Conservation (phyloP, 1,140 invertebrate genomes). For the Latrodectus geometricus region DNA sequence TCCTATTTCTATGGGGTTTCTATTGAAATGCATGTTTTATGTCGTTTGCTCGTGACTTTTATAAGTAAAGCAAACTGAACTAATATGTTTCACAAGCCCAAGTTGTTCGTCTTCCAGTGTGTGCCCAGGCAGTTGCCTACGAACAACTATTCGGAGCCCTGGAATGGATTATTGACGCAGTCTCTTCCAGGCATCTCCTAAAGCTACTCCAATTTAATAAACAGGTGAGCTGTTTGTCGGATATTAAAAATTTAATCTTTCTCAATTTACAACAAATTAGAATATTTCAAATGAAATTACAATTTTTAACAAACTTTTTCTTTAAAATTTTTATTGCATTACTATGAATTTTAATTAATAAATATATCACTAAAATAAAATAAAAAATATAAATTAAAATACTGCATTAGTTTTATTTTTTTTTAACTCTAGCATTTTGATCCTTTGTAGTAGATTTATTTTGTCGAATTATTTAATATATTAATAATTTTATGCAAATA, state of each 20-base stretch:
- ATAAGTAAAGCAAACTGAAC: slow-evolving; percentile 13
- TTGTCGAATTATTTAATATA: no score
- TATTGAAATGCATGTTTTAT: background rate
- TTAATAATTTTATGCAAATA: no score
- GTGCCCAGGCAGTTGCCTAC: background rate
- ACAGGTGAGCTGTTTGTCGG: slow-evolving; percentile 2
- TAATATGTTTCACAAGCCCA: slow-evolving; percentile 40
- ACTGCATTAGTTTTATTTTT: no score
- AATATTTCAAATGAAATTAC: no score
- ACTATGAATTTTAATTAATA: no score
- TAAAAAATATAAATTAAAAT: no score
- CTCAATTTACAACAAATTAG: background rate
- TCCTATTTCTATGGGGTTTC: slow-evolving; percentile 12
- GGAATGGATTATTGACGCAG: slow-evolving; percentile 33
- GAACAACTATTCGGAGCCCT: background rate
- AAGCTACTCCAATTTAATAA: background rate
- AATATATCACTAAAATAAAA: no score
- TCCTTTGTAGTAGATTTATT: no score
- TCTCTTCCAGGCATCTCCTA: background rate
- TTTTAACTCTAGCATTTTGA: no score
- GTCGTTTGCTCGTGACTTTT: background rate
- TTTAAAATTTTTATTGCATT: no score
- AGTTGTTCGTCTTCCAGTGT: slow-evolving; percentile 54
- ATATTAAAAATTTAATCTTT: background rate
- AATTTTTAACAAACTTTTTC: no score